Evolutionary conservation across 2,888 invertebrate species (phyloP), one percentile per base, ranked within the genome.

Genomic region (Amphipoea oculea): DNA sequence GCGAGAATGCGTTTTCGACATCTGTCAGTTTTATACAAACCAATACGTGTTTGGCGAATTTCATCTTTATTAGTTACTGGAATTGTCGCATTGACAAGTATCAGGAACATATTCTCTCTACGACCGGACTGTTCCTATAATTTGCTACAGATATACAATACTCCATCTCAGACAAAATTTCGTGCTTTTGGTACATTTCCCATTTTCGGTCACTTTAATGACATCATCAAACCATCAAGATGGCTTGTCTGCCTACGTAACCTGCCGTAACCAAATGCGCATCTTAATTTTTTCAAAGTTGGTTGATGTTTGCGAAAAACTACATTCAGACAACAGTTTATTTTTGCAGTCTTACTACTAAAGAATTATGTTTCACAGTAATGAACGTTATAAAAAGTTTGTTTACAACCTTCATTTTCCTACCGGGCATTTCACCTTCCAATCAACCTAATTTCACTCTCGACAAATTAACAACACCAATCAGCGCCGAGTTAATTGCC

Each of bases 401-500:
- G 54, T 54, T 20, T 54, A 54, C 12, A 45, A 45, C 54, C 36
- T 29, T 9, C 9, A 60, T 29, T 29, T 36, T 36, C 5, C 6
- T 7, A 51, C 29, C 12, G 5, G 6, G 14, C n/a, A 60, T 20
- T 60, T 54, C 0, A 72, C 6, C 11, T 65, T 29, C 29, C n/a
- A 2, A 23, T 2, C 4, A 72, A 40, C 23, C 45, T 72, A 48
- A 71, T 69, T 67, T 76, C 83, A 76, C 67, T 83, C 12, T 87
- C 51, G 0, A 67, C 82, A 80, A 72, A 85, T 85, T 67, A 85
- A 85, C 67, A 70, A 75, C 77, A 42, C 76, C 68, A 84, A 84
- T 84, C 85, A 74, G 78, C 29, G 48, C 29, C 57, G 60, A 68
- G 78, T 71, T 88, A 88, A 86, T 88, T 88, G 76, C 83, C 62